Conservation (phyloP, 2,888 invertebrate species). For the Epinotia nisella region DNA sequence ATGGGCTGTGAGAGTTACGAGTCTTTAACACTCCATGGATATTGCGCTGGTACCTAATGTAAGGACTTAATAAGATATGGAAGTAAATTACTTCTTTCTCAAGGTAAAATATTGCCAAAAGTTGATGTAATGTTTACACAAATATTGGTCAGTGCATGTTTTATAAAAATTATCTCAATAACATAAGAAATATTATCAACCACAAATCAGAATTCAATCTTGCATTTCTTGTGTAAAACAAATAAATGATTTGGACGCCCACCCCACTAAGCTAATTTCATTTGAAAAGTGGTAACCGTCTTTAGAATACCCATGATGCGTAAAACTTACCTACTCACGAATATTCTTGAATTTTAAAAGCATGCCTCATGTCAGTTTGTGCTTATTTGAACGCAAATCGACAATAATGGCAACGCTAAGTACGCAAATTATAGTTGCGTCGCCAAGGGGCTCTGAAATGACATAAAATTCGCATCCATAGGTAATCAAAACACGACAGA, state of each 20-base stretch:
- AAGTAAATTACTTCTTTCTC: background rate
- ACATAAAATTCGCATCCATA: constrained; percentile 34
- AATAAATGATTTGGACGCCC: no score
- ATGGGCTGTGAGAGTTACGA: constrained; percentile 28
- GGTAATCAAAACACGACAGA: constrained; percentile 34
- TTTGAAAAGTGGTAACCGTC: no score
- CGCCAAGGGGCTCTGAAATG: constrained; percentile 5
- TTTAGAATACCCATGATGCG: no score
- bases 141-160: no score
- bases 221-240: no score
- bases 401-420: constrained; percentile 1
- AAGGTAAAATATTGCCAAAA: background rate
- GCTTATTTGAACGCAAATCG: background rate
- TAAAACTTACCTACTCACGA: no score
- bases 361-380: background rate
- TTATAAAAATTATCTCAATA: no score
- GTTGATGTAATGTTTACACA: no score
- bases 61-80: background rate
- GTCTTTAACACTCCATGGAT: constrained; percentile 19
- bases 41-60: background rate
- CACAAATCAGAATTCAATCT: no score
- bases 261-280: no score
- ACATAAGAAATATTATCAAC: no score
- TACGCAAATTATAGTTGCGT: constrained; percentile 15
- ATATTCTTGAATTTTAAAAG: background rate